Evolutionary conservation across 2,797 vertebrate species (phyloP), one percentile per base, ranked within the genome.

Genomic region (Corythornis leucogaster): DNA sequence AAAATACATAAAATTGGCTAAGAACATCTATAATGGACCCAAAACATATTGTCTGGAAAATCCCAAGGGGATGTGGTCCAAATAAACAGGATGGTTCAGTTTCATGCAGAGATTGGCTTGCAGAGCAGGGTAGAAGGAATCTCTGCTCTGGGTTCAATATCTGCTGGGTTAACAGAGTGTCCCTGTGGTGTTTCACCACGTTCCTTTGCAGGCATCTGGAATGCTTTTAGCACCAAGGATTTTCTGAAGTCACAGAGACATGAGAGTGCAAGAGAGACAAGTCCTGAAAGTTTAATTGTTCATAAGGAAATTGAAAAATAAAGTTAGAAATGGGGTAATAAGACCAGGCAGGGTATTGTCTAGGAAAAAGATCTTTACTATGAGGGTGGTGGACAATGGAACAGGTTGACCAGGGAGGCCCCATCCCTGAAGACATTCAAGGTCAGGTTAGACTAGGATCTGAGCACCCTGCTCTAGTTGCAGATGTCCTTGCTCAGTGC

Each of bases 241-340:
- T 45, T 31, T 78, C 73, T 80, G 73, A 55, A 91, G 25, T 28
- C 18, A 3, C 31, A 48, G 18, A 40, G 16, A 69, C 11, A 30
- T 13, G 30, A 40, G 3, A 15, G 11, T 31, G 12, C 14, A 53
- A 11, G 30, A 28, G 21, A 58, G 20, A 9, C 4, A 54, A 24
- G 3, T 61, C 22, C 33, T 51, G 46, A 14, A 11, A 14, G 26
- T 6, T 24, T 20, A 22, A 35, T 2, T 67, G 20, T 40, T 83
- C 11, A 1, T 3, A 0, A 2, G 15, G 14, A 14, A 26, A 35
- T 31, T 19, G 58, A 40, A 63, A 84, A 63, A 8, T 5, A 9
- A 20, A 58, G 15, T 59, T 9, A 46, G 57, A 17, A 42, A 2
- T 0, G 24, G 26, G 11, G 17, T 42, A n/a, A 0, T 25, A 2